Conservation (phyloP, 1,140 invertebrate genomes). For the Atta cephalotes region DNA sequence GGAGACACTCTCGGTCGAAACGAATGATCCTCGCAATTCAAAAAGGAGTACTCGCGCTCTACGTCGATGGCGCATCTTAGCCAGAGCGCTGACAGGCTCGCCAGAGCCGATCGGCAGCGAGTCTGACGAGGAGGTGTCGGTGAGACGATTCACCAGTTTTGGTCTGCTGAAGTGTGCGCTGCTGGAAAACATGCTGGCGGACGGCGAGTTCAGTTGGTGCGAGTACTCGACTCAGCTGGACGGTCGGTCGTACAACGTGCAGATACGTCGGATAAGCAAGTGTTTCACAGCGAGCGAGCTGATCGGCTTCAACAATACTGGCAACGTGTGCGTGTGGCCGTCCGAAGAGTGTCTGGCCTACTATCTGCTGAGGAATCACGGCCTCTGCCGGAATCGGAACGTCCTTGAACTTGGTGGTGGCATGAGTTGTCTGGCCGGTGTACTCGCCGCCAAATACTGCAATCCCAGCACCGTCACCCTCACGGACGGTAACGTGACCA, state of each 20-base stretch:
- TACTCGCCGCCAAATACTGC: conserved; percentile 91
- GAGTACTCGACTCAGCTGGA: conserved; percentile 86
- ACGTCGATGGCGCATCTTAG: conserved; percentile 90
- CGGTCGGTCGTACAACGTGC: conserved; percentile 83
- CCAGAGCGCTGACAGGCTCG: conserved; percentile 88
- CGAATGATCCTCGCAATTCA: not conserved
- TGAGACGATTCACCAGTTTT: conserved; percentile 87
- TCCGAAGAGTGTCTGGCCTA: conserved; percentile 94
- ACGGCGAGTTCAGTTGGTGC: conserved; percentile 81
- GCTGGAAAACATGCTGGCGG: conserved; percentile 74
- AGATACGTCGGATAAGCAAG: conserved; percentile 88
- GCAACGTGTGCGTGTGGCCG: conserved; percentile 96
- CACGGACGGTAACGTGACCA: conserved; percentile 93
- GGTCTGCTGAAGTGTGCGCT: conserved; percentile 84
- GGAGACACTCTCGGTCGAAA: not conserved
- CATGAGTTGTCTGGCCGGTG: conserved; percentile 94
- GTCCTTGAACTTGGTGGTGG: conserved; percentile 94
- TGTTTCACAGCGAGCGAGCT: conserved; percentile 90
- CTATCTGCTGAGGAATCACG: conserved; percentile 90
- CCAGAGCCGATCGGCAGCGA: conserved; percentile 81
- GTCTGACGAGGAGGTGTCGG: conserved; percentile 86
- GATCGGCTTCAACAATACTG: conserved; percentile 96
- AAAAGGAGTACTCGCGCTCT: conserved; percentile 85
- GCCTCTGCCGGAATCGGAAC: conserved; percentile 89
- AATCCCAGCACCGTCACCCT: conserved; percentile 88